These are phyloP conservation scores for Hybognathus amarus DNA, from an alignment of 2,797 vertebrate species.

Conservation along the genomic window DNA sequence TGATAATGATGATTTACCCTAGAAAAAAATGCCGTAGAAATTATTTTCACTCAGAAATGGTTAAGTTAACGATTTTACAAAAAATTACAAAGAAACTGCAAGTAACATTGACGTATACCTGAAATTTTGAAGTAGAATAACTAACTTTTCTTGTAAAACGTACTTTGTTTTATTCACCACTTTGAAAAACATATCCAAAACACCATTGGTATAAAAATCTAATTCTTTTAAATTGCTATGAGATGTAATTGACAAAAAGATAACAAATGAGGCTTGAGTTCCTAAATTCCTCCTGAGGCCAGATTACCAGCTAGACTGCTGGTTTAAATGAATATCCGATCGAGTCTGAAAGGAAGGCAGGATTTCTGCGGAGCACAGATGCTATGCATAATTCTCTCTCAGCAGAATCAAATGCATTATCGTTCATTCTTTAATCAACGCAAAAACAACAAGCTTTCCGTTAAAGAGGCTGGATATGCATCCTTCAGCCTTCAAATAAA, in stretches of 20 bases:
- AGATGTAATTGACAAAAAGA: slow-evolving; percentile 14
- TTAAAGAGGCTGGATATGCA: slow-evolving; percentile 4
- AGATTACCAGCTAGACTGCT: slow-evolving; percentile 34
- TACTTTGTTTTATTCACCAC: not conserved
- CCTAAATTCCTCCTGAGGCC: slow-evolving; percentile 12
- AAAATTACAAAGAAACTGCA: not conserved
- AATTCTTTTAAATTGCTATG: slow-evolving; percentile 11
- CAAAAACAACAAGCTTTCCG: slow-evolving; percentile 7
- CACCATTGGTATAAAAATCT: not conserved
- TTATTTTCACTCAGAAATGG: not conserved
- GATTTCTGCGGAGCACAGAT: slow-evolving; percentile 33
- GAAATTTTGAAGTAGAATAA: not conserved
- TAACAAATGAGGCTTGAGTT: slow-evolving; percentile 2
- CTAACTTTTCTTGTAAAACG: not conserved
- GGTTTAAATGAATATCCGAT: slow-evolving; percentile 25
- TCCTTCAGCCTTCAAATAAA: slow-evolving; percentile 18
- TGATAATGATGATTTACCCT: not conserved
- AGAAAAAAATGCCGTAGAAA: not conserved
- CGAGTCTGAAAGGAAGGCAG: slow-evolving; percentile 8
- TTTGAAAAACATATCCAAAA: not conserved
- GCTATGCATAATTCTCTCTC: slow-evolving; percentile 31
- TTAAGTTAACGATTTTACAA: not conserved
- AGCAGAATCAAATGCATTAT: slow-evolving; percentile 35
- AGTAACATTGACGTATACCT: not conserved
- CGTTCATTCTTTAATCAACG: slow-evolving; percentile 35